Base-by-base conservation (phyloP, 2,888 invertebrate species). In the Oscheius myriophilus region DNA sequence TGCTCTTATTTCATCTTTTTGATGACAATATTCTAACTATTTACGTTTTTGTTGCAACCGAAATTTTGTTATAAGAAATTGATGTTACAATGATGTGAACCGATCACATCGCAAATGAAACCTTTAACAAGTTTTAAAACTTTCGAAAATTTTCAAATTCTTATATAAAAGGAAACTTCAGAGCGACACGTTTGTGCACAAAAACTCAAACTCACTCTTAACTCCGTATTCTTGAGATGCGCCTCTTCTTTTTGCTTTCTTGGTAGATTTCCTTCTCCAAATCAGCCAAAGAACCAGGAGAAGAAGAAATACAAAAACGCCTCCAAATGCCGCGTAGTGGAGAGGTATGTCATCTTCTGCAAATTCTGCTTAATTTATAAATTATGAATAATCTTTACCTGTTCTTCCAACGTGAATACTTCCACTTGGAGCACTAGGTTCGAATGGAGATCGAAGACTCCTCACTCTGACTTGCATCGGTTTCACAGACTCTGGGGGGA, bases 361-460 rank as follows among this genome's bases (percentile, higher is more conserved):
- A 61, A 18, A n/a, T 61, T 49, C 18, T 42, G 39, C n/a, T 39
- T 41, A n/a, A 25, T 54, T 54, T 18, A 49, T 18, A 11, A 49
- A 21, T 11, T 14, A 21, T 11, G 18, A n/a, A 11, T 18, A 49
- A 49, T 18, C 3, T 18, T 46, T 39, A 65, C 65, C 65, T 42
- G 25, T 54, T 14, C 46, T 33, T 45, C 65, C 65, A 14, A 65
- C 7, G 18, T 39, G 54, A 42, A 67, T 42, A 21, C 46, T 21
- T 11, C 57, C 62, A 46, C 68, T 74, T 7, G 76, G 74, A 41
- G 61, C 70, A 53, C 76, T 76, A 0, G 74, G 72, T 7, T 65
- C 67, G 65, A 69, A 74, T 33, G 69, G 55, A 9, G 71, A 71
- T 33, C 74, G 33, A 1, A 70, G 23, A 58, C 76, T 76, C 55